Percentiles rank a stretch among this genome's conserved stretches.
Conservation (phyloP, 2,797 vertebrate genomes). For the Catharus ustulatus region DNA sequence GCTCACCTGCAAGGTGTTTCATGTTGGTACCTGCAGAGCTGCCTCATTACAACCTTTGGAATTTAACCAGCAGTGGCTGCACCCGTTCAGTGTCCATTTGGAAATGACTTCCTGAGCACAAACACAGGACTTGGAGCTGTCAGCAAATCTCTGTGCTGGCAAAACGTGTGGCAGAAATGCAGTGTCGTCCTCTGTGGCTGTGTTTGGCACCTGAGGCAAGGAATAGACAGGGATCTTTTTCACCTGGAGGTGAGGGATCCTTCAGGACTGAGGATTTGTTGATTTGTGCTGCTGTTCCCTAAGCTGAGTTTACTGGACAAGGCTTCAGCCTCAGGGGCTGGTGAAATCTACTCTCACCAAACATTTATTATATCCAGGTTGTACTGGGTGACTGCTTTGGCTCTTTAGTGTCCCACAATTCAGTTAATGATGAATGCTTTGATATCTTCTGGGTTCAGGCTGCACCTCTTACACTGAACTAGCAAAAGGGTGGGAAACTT, state of each 20-base stretch:
- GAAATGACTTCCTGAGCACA: not conserved
- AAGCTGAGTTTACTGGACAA: not conserved
- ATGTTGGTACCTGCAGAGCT: not conserved
- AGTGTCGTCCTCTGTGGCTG: not conserved
- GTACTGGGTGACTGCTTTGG: not conserved
- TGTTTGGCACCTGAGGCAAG: constrained; percentile 6
- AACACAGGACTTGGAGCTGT: not conserved
- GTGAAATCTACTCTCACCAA: not conserved
- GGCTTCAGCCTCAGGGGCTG: not conserved
- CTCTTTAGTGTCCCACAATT: not conserved
- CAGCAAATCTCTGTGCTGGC: not conserved
- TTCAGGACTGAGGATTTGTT: not conserved
- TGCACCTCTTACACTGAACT: not conserved
- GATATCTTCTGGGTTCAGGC: not conserved
- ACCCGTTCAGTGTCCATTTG: not conserved
- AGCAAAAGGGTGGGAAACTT: not conserved
- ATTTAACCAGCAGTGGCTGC: not conserved
- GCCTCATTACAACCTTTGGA: not conserved
- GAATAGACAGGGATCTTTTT: not conserved
- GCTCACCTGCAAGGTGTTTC: not conserved
- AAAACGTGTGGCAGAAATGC: not conserved
- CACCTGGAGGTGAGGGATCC: not conserved
- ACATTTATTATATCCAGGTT: rapidly evolving
- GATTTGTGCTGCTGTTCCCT: not conserved
- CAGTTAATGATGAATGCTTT: not conserved